phyloP scores from a whole-genome alignment of 2,888 invertebrate species.

The Pyrrhia umbra region DNA sequence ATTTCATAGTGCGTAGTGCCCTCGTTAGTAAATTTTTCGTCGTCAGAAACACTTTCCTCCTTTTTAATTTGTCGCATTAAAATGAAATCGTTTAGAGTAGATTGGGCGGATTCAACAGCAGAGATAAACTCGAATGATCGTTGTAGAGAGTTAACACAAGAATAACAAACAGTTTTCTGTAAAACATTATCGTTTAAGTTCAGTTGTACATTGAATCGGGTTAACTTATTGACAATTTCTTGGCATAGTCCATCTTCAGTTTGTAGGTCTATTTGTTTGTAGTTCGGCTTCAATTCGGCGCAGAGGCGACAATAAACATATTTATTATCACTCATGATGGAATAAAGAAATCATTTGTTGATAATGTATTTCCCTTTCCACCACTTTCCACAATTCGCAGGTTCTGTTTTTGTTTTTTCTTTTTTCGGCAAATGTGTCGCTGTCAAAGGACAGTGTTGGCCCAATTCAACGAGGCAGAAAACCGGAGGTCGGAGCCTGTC shows the following conservation, averaged over 20 bases:
- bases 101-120: slow-evolving; percentile 75
- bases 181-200: slow-evolving; percentile 67
- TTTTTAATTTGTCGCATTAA: slow-evolving; percentile 67
- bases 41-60: slow-evolving; percentile 58
- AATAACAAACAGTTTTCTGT: slow-evolving; percentile 76
- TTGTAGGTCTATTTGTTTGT: slow-evolving; percentile 71
- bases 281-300: slow-evolving; percentile 71
- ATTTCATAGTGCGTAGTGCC: slow-evolving; percentile 18
- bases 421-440: too few species aligned
- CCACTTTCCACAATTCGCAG: too few species aligned
- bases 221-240: slow-evolving; percentile 71
- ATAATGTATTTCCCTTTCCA: too few species aligned
- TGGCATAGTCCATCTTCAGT: slow-evolving; percentile 60
- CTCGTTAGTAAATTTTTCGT: slow-evolving; percentile 43
- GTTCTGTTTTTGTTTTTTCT: too few species aligned
- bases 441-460: too few species aligned
- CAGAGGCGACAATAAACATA: slow-evolving; percentile 74
- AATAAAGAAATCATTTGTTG: not conserved
- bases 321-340: slow-evolving; percentile 62
- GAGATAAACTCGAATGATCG: slow-evolving; percentile 75
- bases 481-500: too few species aligned
- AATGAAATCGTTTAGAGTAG: slow-evolving; percentile 63
- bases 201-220: slow-evolving; percentile 69
- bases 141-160: slow-evolving; percentile 72
- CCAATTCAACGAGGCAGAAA: too few species aligned